phyloP scores from a whole-genome alignment of 2,797 vertebrate species.

The Pangasius mekongensis region DNA sequence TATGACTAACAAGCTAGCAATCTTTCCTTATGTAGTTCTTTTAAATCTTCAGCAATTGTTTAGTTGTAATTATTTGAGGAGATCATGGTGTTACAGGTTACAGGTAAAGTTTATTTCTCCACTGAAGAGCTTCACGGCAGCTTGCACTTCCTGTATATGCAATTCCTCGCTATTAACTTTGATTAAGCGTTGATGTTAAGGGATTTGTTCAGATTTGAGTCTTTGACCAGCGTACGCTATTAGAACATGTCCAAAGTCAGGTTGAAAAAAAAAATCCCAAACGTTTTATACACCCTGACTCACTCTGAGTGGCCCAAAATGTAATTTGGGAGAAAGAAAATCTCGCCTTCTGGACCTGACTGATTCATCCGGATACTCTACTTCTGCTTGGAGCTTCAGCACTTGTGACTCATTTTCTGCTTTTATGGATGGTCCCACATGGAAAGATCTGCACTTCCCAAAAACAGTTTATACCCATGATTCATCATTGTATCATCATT shows the following conservation, averaged over 20 bases:
- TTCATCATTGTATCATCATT: not conserved
- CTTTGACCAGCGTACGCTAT: not conserved
- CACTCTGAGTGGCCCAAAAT: not conserved
- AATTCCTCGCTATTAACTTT: not conserved
- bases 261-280: too few relatives aligned
- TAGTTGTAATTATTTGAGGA: not conserved
- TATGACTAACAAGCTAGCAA: not conserved
- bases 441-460: not conserved
- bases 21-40: not conserved
- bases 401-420: constrained; percentile 25
- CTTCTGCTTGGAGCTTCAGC: not conserved
- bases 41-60: not conserved
- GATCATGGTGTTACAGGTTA: not conserved
- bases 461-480: constrained; percentile 16
- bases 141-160: not conserved
- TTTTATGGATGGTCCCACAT: constrained; percentile 1
- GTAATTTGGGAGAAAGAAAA: constrained; percentile 3
- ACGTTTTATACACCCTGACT: not conserved
- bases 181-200: not conserved
- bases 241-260: not conserved
- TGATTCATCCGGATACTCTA: constrained; percentile 22
- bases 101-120: not conserved
- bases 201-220: not conserved
- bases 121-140: not conserved
- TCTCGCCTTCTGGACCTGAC: not conserved